A percentile compares a stretch with the other conserved stretches of the same genome.
Evolutionary conservation across 1,140 invertebrate species (phyloP).

Genomic region (Pogonus chalceus): DNA sequence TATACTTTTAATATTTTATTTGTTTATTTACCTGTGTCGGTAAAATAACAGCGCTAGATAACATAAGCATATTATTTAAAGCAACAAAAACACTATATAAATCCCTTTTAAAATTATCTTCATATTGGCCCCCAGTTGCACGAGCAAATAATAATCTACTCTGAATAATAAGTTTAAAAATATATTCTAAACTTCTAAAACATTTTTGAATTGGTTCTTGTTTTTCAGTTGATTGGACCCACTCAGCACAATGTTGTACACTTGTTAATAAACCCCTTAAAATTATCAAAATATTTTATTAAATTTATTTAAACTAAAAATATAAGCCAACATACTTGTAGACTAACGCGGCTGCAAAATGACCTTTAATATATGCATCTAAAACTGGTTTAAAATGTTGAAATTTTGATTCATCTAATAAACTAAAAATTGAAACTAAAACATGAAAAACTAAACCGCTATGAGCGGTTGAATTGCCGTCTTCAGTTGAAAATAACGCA

Average conservation of each 20-base stretch:
- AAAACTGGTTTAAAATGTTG: slow-evolving; percentile 92
- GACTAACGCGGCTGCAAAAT: slow-evolving; percentile 90
- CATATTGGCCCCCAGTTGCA: slow-evolving; percentile 77
- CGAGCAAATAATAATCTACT: slow-evolving; percentile 80
- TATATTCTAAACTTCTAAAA: slow-evolving; percentile 84
- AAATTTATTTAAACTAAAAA: not conserved
- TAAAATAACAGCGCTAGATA: slow-evolving; percentile 61
- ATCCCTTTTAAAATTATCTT: slow-evolving; percentile 73
- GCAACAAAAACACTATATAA: slow-evolving; percentile 64
- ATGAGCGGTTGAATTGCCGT: slow-evolving; percentile 66
- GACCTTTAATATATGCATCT: slow-evolving; percentile 89
- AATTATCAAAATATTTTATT: slow-evolving; percentile 18
- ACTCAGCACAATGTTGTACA: slow-evolving; percentile 84
- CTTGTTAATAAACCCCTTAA: slow-evolving; percentile 71
- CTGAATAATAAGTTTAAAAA: slow-evolving; percentile 92
- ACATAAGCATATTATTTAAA: slow-evolving; percentile 63
- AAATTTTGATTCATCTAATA: slow-evolving; percentile 86
- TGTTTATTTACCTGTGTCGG: slow-evolving; percentile 55
- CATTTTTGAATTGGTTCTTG: slow-evolving; percentile 85
- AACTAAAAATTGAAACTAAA: slow-evolving; percentile 82
- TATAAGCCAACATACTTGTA: slow-evolving; percentile 62
- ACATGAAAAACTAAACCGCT: slow-evolving; percentile 56
- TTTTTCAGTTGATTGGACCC: slow-evolving; percentile 70
- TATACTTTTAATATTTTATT: not conserved
- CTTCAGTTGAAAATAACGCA: slow-evolving; percentile 87